Conservation (phyloP, 2,797 vertebrate species). For the Anguilla marmorata region DNA sequence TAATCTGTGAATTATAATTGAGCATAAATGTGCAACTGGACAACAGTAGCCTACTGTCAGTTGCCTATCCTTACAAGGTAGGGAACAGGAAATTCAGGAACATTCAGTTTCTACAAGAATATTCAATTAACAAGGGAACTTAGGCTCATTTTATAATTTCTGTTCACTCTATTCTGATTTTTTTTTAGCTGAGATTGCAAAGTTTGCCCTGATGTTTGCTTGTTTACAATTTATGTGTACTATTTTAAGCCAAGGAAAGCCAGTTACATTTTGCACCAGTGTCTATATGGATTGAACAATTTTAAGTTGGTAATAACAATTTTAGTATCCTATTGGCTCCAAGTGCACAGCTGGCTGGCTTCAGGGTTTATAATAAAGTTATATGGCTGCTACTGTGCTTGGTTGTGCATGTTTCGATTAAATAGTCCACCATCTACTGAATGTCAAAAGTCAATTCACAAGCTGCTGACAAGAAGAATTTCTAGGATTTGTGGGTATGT, state of each 20-base stretch:
- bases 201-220: neutral
- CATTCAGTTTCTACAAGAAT: neutral
- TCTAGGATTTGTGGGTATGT: neutral
- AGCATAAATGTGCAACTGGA: too few species aligned
- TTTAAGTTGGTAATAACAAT: neutral
- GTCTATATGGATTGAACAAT: neutral
- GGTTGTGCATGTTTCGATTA: neutral
- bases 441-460: neutral
- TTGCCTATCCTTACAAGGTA: too few species aligned
- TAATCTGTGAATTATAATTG: too few species aligned
- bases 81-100: too few species aligned
- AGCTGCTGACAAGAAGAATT: conserved; percentile 9
- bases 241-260: neutral
- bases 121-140: neutral
- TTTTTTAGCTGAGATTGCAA: neutral
- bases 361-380: neutral
- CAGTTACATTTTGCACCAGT: neutral
- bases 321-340: neutral
- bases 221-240: neutral
- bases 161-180: neutral
- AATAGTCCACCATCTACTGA: neutral
- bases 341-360: neutral
- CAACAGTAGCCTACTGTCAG: neutral
- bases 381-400: neutral
- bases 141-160: neutral